Conservation (phyloP, 23 tunicate genomes). For the Halocynthia roretzi region DNA sequence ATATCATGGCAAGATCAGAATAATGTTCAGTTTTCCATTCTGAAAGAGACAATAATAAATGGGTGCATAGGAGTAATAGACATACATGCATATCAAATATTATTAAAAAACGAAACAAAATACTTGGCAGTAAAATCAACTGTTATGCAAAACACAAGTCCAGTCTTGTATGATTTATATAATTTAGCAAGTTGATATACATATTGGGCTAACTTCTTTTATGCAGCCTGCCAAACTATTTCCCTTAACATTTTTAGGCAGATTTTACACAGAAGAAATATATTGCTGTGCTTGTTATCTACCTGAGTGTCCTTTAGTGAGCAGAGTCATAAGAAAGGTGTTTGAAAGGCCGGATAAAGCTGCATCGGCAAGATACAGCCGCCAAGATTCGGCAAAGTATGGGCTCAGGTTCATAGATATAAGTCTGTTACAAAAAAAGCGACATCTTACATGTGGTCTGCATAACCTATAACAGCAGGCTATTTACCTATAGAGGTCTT, state of each 20-base stretch:
- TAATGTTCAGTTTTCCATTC: constrained; percentile 28
- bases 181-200: no score
- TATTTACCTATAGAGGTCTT: constrained; percentile 10
- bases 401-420: constrained; percentile 7
- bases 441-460: background rate
- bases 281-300: background rate
- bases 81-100: no score
- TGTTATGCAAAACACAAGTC: no score
- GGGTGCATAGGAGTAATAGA: no score
- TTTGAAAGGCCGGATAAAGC: constrained; percentile 18
- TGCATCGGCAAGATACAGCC: constrained; percentile 4
- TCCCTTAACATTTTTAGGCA: no score
- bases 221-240: no score
- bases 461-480: no score
- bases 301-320: constrained; percentile 12
- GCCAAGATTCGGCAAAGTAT: constrained; percentile 4
- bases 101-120: no score
- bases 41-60: background rate
- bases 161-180: no score
- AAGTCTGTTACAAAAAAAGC: background rate
- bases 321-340: constrained; percentile 7
- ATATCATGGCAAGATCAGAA: constrained; percentile 15
- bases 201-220: no score
- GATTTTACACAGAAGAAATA: background rate
- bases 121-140: no score